Conservation (phyloP, 2,797 vertebrate species). For the Muraenolepis orangiensis region DNA sequence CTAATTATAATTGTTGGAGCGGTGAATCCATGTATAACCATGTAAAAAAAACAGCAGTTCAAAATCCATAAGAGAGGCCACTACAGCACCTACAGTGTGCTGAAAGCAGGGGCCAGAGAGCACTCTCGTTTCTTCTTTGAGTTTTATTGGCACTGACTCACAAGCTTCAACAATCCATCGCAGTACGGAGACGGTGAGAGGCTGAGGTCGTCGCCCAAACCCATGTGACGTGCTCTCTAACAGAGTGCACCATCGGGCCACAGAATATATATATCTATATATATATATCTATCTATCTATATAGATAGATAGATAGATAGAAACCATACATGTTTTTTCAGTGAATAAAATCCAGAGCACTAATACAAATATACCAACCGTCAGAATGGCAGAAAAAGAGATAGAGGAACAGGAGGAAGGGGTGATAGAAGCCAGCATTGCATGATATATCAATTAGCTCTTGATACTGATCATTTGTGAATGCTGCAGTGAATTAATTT, state of each 20-base stretch:
- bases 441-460: too few relatives aligned
- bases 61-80: constrained; percentile 29
- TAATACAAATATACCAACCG: constrained; percentile 29
- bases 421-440: too few relatives aligned
- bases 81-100: constrained; percentile 20
- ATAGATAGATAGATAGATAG: too few relatives aligned
- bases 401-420: constrained; percentile 19
- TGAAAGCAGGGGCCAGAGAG: constrained; percentile 49
- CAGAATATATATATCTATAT: neutral
- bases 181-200: constrained; percentile 32
- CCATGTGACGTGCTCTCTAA: constrained; percentile 25
- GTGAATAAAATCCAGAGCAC: constrained; percentile 49
- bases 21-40: neutral
- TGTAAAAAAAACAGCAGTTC: neutral
- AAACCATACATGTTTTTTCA: constrained; percentile 25
- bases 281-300: too few relatives aligned
- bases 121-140: constrained; percentile 51
- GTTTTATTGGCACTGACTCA: constrained; percentile 57
- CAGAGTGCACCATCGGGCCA: constrained; percentile 30
- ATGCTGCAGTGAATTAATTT: neutral
- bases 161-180: constrained; percentile 45
- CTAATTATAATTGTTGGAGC: neutral
- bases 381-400: constrained; percentile 31
- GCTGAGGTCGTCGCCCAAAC: constrained; percentile 28
- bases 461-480: neutral